Evolutionary conservation across 2,888 invertebrate genomes (phyloP).

Genomic region (Toxonevra muliebris): DNA sequence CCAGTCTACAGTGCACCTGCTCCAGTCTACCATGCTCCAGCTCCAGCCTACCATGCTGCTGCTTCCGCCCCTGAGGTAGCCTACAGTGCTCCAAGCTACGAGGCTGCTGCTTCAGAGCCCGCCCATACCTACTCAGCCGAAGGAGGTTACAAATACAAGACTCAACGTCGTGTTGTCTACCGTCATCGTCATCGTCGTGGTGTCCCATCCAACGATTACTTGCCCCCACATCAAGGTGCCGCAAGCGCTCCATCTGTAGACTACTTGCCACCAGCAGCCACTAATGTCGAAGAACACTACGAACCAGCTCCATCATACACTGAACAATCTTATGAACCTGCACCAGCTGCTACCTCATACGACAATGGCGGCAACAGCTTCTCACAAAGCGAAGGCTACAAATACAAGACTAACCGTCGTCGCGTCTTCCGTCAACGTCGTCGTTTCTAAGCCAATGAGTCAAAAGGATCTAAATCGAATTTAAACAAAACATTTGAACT

Average conservation of each 20-base stretch:
- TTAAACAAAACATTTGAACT: background rate
- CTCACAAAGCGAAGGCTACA: constrained; percentile 29
- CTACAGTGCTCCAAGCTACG: constrained; percentile 20
- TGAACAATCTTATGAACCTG: constrained; percentile 34
- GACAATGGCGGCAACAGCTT: constrained; percentile 28
- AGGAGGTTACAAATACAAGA: constrained; percentile 61
- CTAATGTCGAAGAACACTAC: constrained; percentile 11
- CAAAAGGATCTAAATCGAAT: background rate
- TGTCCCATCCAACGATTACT: constrained; percentile 53
- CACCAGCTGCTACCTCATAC: constrained; percentile 21
- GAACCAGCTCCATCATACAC: constrained; percentile 46
- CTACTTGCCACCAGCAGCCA: constrained; percentile 41
- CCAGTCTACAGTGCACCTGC: constrained; percentile 33
- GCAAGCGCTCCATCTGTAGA: constrained; percentile 30
- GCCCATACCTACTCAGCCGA: constrained; percentile 54
- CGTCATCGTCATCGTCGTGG: constrained; percentile 57
- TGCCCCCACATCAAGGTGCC: constrained; percentile 46
- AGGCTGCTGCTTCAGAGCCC: constrained; percentile 42
- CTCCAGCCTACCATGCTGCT: constrained; percentile 33
- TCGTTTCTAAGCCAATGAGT: constrained; percentile 17
- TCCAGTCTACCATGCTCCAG: constrained; percentile 38
- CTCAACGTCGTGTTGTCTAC: constrained; percentile 47
- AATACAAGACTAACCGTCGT: constrained; percentile 36
- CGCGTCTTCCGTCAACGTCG: constrained; percentile 29
- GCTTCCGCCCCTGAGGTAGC: constrained; percentile 1